Conservation (phyloP, 2,888 invertebrate genomes). For the Perithous albicinctus region DNA sequence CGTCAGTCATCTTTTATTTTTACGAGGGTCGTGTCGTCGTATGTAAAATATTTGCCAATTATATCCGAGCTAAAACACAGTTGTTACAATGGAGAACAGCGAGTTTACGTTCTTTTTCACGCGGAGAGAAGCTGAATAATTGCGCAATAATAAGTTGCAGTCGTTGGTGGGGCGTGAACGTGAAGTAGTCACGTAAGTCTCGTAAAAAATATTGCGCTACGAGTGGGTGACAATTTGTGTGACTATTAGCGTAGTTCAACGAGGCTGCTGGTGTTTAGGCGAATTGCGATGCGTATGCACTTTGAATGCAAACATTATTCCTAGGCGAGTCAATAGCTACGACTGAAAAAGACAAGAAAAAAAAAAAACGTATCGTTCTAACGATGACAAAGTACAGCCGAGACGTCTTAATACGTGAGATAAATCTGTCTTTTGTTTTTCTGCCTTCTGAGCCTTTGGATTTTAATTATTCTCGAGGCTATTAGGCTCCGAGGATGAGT, state of each 20-base stretch:
- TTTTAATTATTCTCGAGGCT: slow-evolving; percentile 49
- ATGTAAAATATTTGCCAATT: neutral
- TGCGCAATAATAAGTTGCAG: slow-evolving; percentile 54
- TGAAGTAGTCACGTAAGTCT: slow-evolving; percentile 57
- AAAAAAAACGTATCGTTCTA: no score
- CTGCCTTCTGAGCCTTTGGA: slow-evolving; percentile 27
- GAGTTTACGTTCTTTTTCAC: slow-evolving; percentile 49
- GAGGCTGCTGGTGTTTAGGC: slow-evolving; percentile 20
- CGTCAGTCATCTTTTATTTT: no score
- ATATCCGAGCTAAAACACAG: neutral
- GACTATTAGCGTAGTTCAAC: slow-evolving; percentile 46
- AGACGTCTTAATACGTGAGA: neutral
- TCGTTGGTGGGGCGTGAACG: slow-evolving; percentile 21
- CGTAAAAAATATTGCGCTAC: slow-evolving; percentile 57
- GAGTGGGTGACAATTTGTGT: slow-evolving; percentile 63
- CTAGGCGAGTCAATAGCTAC: neutral
- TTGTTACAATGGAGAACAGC: neutral
- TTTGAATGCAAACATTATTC: neutral
- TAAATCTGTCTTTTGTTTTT: slow-evolving; percentile 26
- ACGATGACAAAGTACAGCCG: neutral
- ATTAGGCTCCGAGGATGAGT: neutral
- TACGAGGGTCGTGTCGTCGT: neutral
- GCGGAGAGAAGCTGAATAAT: slow-evolving; percentile 49
- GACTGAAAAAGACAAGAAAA: neutral
- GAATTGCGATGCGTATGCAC: slow-evolving; percentile 19